Base-by-base conservation (phyloP, 2,888 invertebrate genomes). In the Pedicia rivosa region DNA sequence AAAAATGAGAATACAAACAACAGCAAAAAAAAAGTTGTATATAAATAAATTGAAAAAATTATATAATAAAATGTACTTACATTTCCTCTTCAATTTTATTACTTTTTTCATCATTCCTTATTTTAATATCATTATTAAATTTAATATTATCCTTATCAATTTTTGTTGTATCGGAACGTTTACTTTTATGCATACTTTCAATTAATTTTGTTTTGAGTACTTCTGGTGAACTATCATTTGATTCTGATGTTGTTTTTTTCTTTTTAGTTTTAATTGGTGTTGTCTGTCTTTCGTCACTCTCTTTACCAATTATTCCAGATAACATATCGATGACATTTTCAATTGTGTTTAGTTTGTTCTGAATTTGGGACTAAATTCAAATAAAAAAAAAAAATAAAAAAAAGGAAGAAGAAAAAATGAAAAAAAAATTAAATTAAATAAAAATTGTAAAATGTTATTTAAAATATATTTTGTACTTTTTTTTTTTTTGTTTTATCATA, bases 261-360 rank as follows among this genome's bases (percentile, higher is more conserved):
- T 22, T 24, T 5, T 14, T 9, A 5, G n/a, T 24, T 12, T 10
- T 58, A 4, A 19, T 2, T 36, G 35, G 26, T 25, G 42, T 33
- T 17, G 37, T 33, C 20, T 32, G 31, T 37, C 57, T 53, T 6
- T 57, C 29, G 5, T 40, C 40, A 14, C 39, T 43, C 46, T 76
- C 78, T 48, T 82, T 81, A 1, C 83, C 82, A 50, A 87, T 83
- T 52, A 87, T 80, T 24, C 78, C 78, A 41, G 79, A 79, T 49
- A 88, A 66, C 80, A 86, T 86, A 53, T 86, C 86, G 51, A 88
- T 81, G 15, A 87, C 84, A 58, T 83, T 83, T 60, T 77, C 75
- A 55, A 86, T 82, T 1, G 84, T 82, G 62, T 79, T 55, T 30
- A 62, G 42, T 48, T 61, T 62, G 46, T 57, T 59, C 44, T 59